A percentile compares a stretch with the other conserved stretches of the same genome.
Conservation (phyloP, 2,113 vertebrate genomes). For the Corythaixoides concolor region DNA sequence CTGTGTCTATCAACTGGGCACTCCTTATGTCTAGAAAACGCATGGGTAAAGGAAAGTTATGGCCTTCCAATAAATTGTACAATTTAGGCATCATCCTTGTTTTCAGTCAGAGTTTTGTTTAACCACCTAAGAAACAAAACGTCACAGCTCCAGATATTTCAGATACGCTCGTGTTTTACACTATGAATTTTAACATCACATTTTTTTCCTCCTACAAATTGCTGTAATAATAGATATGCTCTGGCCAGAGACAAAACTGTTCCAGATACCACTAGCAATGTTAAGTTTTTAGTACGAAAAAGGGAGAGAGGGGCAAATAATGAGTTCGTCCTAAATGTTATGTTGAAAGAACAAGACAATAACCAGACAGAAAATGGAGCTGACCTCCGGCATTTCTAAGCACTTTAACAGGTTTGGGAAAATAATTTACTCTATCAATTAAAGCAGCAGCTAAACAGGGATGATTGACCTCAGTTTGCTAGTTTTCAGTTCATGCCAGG, state of each 20-base stretch:
- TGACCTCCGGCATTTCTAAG: constrained; percentile 10
- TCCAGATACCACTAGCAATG: not conserved
- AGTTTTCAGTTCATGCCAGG: not conserved
- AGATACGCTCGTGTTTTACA: not conserved
- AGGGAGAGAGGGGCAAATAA: not conserved
- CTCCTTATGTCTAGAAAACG: not conserved
- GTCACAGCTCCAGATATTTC: not conserved
- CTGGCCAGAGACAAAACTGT: not conserved
- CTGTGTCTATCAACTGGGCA: not conserved
- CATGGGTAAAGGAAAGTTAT: not conserved
- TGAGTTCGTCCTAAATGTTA: not conserved
- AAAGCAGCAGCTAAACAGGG: constrained; percentile 41
- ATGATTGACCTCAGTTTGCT: constrained; percentile 21
- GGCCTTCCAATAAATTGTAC: not conserved
- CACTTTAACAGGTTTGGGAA: not conserved
- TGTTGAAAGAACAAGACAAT: not conserved
- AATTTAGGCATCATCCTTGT: not conserved
- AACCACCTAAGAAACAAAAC: not conserved
- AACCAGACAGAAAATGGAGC: constrained; percentile 22
- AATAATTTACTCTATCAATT: constrained; percentile 46
- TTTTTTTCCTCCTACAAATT: not conserved
- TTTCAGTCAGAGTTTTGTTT: not conserved
- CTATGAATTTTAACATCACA: not conserved
- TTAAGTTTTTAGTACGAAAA: not conserved
- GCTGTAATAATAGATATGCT: not conserved